Base-by-base conservation (phyloP, 2,888 invertebrate species). In the Lasioglossum lativentre region DNA sequence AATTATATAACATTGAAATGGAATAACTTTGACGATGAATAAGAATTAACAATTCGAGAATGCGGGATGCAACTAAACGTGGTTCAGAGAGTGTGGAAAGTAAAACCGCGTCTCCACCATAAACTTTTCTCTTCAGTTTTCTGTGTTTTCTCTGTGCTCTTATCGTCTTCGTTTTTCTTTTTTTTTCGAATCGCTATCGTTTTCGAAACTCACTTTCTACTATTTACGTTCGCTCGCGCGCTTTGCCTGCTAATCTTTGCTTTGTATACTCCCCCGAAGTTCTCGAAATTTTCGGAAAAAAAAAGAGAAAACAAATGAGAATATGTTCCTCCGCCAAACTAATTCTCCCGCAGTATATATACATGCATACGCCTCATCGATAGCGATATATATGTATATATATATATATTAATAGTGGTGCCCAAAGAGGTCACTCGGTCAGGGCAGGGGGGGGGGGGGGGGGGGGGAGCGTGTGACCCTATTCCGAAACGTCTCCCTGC, bases 1-100 rank as follows among this genome's bases (percentile, higher is more conserved):
- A 93, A 94, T 94, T 95, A 94, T 95, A 95, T 94, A 95, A 95
- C 95, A 95, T 95, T 95, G 93, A 95, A 68, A 95, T 94, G 94
- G 94, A 94, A 94, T 95, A 94, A 93, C 92, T 93, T 78, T 92
- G 94, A 93, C 94, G 94, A 94, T 94, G 93, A 95, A 94, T 23
- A 34, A 95, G 93, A 94, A 95, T 85, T 94, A 95, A 95, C 95
- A 95, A 94, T 95, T 94, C 92, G 59, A 92, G 93, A 63, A 68
- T 68, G 66, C 66, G 66, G 94, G 92, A 94, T 95, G 94, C 93
- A 94, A 95, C 94, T 94, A 93, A 95, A 94, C 94, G 94, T 94
- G 93, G 93, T 94, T 34, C 16, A 68, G 23, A 94, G 93, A 93
- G 94, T 94, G 94, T 94, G 14, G 75, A 91, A 91, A 92, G 91